Conservation (phyloP, 2,797 vertebrate genomes). For the Pantherophis vulpinus region DNA sequence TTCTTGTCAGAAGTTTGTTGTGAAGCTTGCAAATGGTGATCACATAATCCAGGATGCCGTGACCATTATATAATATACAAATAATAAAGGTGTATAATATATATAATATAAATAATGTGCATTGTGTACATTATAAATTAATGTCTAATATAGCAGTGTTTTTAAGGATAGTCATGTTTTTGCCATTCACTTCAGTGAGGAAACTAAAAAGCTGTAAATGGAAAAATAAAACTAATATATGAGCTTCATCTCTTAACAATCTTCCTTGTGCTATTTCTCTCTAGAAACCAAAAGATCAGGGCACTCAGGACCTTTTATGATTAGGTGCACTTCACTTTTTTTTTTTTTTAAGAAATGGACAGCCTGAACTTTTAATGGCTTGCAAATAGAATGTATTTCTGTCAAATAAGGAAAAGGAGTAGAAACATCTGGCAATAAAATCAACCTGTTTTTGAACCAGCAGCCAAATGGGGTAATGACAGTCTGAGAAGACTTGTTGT, state of each 20-base stretch:
- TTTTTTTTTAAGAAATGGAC: neutral
- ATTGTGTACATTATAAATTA: neutral
- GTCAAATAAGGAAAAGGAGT: neutral
- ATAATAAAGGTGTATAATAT: neutral
- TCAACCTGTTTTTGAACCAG: constrained; percentile 40
- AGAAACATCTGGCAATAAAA: constrained; percentile 19
- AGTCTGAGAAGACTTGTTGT: constrained; percentile 59
- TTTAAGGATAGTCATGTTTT: neutral
- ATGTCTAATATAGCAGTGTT: neutral
- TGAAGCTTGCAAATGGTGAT: neutral
- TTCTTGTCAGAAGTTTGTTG: neutral
- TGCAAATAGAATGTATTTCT: neutral
- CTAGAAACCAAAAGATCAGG: neutral
- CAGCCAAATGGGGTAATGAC: constrained; percentile 38
- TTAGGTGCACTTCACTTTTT: neutral
- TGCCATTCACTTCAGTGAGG: neutral
- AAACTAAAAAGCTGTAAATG: neutral
- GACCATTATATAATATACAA: neutral
- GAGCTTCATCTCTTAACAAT: too few relatives aligned
- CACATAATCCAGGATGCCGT: neutral
- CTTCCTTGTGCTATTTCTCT: neutral
- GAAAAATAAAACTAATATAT: neutral
- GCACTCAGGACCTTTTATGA: neutral
- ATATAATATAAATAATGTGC: neutral
- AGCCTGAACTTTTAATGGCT: neutral